Conservation (phyloP, 2,888 invertebrate genomes). For the Liopterus haemorrhoidalis region DNA sequence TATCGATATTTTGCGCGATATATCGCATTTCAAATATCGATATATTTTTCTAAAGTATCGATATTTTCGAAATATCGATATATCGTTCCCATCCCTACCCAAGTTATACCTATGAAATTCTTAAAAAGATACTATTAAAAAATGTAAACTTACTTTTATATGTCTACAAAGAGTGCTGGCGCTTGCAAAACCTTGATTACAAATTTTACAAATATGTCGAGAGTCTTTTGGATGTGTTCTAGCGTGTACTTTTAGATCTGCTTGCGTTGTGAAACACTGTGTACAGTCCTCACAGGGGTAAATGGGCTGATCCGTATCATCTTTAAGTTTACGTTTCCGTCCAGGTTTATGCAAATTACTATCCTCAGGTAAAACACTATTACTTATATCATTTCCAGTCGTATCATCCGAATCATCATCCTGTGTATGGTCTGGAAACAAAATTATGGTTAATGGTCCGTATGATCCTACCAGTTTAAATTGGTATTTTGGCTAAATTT, state of each 20-base stretch:
- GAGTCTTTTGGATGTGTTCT: constrained; percentile 37
- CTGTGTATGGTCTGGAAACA: too few relatives aligned
- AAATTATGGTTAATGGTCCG: too few relatives aligned
- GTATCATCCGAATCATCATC: constrained; percentile 8
- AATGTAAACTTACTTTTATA: constrained; percentile 39
- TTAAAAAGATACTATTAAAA: too few relatives aligned
- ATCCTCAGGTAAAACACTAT: constrained; percentile 1
- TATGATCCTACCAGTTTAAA: too few relatives aligned
- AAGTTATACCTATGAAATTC: too few relatives aligned
- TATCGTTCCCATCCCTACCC: too few relatives aligned
- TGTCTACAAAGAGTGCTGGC: constrained; percentile 45
- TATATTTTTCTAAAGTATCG: constrained; percentile 2
- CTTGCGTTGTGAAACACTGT: constrained; percentile 40
- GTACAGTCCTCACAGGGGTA: constrained; percentile 44
- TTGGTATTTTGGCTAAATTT: too few relatives aligned
- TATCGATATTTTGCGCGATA: too few relatives aligned
- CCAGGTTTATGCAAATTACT: constrained; percentile 2
- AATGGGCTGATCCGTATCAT: constrained; percentile 44
- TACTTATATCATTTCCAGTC: constrained; percentile 3
- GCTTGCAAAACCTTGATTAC: constrained; percentile 45
- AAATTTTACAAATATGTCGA: constrained; percentile 41
- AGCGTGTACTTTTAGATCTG: constrained; percentile 42
- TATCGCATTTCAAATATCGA: too few relatives aligned
- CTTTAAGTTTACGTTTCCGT: constrained; percentile 32
- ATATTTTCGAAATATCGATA: too few relatives aligned